These are phyloP conservation scores for Thysanoteuthis rhombus DNA, from an alignment of 2,888 invertebrate genomes.

Conservation along the genomic window DNA sequence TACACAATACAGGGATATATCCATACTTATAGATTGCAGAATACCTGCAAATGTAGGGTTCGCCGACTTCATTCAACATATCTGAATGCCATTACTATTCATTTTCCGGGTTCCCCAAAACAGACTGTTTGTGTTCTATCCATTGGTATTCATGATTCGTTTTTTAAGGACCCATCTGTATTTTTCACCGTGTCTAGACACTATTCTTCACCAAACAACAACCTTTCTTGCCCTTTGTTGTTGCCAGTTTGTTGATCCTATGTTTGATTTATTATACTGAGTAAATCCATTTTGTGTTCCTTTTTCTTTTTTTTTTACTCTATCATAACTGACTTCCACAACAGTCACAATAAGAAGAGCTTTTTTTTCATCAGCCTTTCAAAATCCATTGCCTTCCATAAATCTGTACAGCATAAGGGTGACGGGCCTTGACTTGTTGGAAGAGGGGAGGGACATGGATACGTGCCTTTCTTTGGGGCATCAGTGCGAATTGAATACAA, in stretches of 20 bases:
- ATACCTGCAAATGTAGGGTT: neutral
- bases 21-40: neutral
- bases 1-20: neutral
- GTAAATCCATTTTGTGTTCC: neutral
- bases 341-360: too few species aligned
- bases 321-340: too few species aligned
- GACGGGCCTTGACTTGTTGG: too few species aligned
- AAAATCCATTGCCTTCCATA: too few species aligned
- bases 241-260: neutral
- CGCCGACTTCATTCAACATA: neutral
- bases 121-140: neutral
- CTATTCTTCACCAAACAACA: neutral
- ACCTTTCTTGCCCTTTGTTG: neutral
- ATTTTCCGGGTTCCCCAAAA: neutral
- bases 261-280: neutral
- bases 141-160: neutral
- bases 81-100: neutral
- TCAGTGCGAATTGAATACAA: too few species aligned
- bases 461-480: too few species aligned
- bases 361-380: too few species aligned
- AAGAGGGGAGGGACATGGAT: too few species aligned
- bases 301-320: neutral
- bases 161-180: neutral
- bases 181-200: neutral
- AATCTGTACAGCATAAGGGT: too few species aligned